Base-by-base conservation (phyloP, 2,888 invertebrate species). In the Furcula furcula region DNA sequence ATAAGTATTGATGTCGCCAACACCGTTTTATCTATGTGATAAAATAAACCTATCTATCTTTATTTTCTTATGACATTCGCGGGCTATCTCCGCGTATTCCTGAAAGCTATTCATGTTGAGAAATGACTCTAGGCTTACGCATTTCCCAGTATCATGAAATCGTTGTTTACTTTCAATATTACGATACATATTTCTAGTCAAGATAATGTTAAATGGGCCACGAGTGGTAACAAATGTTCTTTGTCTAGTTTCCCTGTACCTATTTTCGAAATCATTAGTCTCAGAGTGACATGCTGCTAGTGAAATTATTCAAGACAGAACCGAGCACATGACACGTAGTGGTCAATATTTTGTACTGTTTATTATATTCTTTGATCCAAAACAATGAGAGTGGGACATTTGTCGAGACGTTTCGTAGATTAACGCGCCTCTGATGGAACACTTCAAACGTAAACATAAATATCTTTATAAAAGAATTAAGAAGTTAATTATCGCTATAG, bases 331-430 rank as follows among this genome's bases (percentile, higher is more conserved):
- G 82, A 79, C 78, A 70, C 65, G 52, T 53, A 46, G 40, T 47
- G 60, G 61, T 77, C 78, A 77, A 84, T 85, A 84, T 77, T 76
- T 80, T 72, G 66, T 72, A 62, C 51, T 71, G 64, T 84, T 86
- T 85, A 86, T 81, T 71, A 69, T 68, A 60, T 65, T 56, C 60
- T 75, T 87, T 87, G 86, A 87, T 83, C 77, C 67, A 47, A 46
- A 61, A 78, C 76, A 78, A 78, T 78, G 60, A 63, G 48, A 55
- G 46, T 35, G 55, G 48, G 62, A 68, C 62, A 67, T 81, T 76
- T 74, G 72, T 76, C 72, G 69, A 75, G 73, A 66, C 61, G 52
- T 64, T 70, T 65, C 52, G 53, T 74, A 72, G 68, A 78, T 76
- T 75, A 76, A 73, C 74, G 76, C 62, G 55, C 41, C 50, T 60